Evolutionary conservation across 2,113 vertebrate genomes (phyloP).

Genomic region (Erinaceus europaeus): DNA sequence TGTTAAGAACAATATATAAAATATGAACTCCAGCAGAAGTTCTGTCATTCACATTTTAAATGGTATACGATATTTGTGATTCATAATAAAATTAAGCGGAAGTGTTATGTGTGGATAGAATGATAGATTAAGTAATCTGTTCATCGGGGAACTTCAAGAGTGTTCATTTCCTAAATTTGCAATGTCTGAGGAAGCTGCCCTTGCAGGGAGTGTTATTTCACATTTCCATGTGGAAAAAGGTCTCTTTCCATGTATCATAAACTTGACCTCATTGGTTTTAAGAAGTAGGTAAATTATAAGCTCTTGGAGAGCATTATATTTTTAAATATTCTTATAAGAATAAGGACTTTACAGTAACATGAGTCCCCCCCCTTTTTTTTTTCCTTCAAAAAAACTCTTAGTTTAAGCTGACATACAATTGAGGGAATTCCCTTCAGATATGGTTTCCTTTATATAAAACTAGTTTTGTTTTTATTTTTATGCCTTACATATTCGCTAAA

Average conservation of each 20-base stretch:
- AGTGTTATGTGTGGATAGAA: background rate
- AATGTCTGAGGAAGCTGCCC: slow-evolving; percentile 10
- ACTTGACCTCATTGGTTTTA: background rate
- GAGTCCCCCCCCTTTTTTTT: background rate
- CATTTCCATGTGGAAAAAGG: background rate
- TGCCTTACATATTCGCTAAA: slow-evolving; percentile 67
- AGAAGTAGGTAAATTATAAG: slow-evolving; percentile 11
- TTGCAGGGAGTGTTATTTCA: background rate
- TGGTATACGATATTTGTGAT: background rate
- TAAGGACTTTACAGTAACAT: background rate
- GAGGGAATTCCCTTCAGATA: background rate
- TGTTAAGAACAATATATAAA: slow-evolving; percentile 2
- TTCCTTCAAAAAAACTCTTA: background rate
- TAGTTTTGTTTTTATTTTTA: slow-evolving; percentile 66
- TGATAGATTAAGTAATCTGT: background rate
- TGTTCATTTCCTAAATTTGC: background rate
- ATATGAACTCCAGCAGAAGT: background rate
- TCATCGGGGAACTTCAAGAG: no score
- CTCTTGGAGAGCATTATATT: background rate
- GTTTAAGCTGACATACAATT: slow-evolving; percentile 17
- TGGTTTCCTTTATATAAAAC: slow-evolving; percentile 25
- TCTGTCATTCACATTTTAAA: slow-evolving; percentile 5
- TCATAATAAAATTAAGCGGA: slow-evolving; percentile 21
- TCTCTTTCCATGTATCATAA: background rate
- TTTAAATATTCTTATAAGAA: slow-evolving; percentile 33